Evolutionary conservation across 2,888 invertebrate genomes (phyloP), one percentile per base, ranked within the genome.

Genomic region (Agrotis puta): DNA sequence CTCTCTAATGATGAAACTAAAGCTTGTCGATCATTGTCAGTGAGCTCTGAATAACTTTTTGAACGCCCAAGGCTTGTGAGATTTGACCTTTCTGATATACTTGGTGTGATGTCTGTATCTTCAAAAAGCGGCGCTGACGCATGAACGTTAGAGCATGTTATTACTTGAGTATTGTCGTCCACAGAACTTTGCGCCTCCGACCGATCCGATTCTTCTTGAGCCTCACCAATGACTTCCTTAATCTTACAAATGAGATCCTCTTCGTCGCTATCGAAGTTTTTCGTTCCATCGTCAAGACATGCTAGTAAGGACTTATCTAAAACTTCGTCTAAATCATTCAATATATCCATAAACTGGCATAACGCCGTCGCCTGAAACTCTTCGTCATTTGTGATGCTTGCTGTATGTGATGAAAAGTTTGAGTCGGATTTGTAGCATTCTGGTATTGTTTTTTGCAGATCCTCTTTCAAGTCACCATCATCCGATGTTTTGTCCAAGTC

Each of bases 321-420:
- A 73, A 97, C 96, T 88, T 97, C 96, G 89, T 97, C 97, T 78
- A 97, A 90, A 88, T 96, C 96, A 85, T 96, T 96, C 80, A 97
- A 91, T 76, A 97, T 96, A 88, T 96, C 94, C 93, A 97, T 95
- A 87, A 96, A 96, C 83, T 96, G 95, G 85, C 94, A 94, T 72
- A 96, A 90, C 33, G 95, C 96, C 65, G 95, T 93, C 47, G 96
- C 94, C 89, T 96, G 95, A 87, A 95, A 95, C 77, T 96, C 95
- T 75, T 95, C 95, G 85, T 95, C 94, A 78, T 92, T 94, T 92
- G 94, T 92, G 89, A 93, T 92, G 90, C 90, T 93, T 78, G 91
- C 88, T 56, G 91, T 88, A 74, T 94, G 94, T 92, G 94, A 94
- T 93, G 94, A 90, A 86, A 92, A 92, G 83, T 94, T 95, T 66